Conservation (phyloP, 2,888 invertebrate genomes). For the Bellardia bayeri region DNA sequence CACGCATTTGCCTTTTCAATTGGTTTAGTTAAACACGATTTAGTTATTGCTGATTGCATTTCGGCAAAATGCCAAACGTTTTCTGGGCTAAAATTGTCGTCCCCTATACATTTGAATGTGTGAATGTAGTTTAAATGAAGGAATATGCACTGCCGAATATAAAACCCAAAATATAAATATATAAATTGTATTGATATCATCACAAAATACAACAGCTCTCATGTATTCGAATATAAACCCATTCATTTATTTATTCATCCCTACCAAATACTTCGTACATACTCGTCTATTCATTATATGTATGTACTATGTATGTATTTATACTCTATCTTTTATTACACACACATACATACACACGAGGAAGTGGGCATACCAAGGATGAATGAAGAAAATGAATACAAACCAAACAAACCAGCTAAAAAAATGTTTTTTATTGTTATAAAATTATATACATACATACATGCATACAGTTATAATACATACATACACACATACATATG, state of each 20-base stretch:
- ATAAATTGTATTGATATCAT: constrained; percentile 56
- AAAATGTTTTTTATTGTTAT: constrained; percentile 46
- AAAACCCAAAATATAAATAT: constrained; percentile 16
- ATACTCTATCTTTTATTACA: background rate
- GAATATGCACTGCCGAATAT: constrained; percentile 10
- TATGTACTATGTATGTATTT: background rate
- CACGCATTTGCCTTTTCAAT: constrained; percentile 67
- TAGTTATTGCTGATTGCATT: constrained; percentile 70
- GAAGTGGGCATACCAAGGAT: constrained; percentile 46
- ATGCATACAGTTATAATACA: background rate
- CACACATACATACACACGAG: background rate
- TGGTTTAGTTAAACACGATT: constrained; percentile 69
- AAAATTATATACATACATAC: constrained; percentile 28
- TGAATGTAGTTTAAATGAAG: background rate
- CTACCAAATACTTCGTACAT: background rate
- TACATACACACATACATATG: background rate
- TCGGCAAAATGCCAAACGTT: constrained; percentile 71
- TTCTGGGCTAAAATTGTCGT: constrained; percentile 40
- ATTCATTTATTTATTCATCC: background rate
- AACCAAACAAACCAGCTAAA: constrained; percentile 28
- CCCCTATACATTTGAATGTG: constrained; percentile 13
- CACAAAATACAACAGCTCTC: constrained; percentile 44
- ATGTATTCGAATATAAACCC: constrained; percentile 6
- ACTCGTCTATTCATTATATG: background rate
- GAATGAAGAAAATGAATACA: constrained; percentile 37